Evolutionary conservation across 2,797 vertebrate species (phyloP), one percentile per base, ranked within the genome.

Genomic region (Podargus strigoides): DNA sequence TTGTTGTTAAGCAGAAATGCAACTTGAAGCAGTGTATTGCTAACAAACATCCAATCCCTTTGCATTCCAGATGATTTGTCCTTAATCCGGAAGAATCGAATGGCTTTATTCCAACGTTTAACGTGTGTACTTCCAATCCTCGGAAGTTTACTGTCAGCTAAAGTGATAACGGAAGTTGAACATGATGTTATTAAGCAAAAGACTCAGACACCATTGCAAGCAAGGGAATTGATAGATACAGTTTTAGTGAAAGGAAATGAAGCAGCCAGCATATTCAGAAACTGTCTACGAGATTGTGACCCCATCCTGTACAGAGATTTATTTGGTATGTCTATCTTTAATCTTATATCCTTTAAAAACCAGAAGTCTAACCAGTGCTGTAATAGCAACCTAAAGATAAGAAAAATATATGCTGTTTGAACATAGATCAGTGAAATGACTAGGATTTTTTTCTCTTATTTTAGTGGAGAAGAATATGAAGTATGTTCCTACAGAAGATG

Each of bases 221-320:
- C 98, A 6, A 98, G 98, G 93, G 98, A 98, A 84, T 97, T 99
- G 80, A 99, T 99, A 32, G 99, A 99, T 86, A 98, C 98, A 9
- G 82, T 99, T 85, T 97, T 99, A 96, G 98, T 98, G 60, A 99
- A 99, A 97, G 99, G 99, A 93, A 99, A 99, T 15, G 98, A 98
- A 49, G 98, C 99, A 14, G 99, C 99, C 18, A 98, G 98, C 95
- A 98, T 99, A 82, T 99, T 99, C 96, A 99, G 98, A 97, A 99
- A 98, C 96, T 99, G 98, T 97, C 98, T 99, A 79, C 98, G 98
- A 97, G 99, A 99, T 81, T 98, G 98, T 34, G 99, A 99, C 23
- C 98, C 99, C 70, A 96, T 98, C 20, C 98, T 99, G 52, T 98
- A 99, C 97, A 97, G 98, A 97, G 98, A 99, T 76, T 98, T 99